phyloP scores from a whole-genome alignment of 1,140 invertebrate genomes.

The Dreissena rostriformis region DNA sequence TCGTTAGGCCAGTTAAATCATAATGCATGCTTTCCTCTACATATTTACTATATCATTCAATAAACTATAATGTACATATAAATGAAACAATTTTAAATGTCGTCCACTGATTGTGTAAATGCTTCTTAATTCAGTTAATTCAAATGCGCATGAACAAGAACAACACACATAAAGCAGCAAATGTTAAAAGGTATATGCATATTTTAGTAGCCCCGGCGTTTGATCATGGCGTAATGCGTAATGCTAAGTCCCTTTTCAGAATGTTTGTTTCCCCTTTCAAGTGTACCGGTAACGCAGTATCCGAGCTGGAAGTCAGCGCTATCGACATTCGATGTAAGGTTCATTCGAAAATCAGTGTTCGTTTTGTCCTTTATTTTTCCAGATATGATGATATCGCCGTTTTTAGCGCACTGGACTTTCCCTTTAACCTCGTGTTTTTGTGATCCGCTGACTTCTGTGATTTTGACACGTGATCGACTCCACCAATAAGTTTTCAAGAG shows the following conservation, averaged over 20 bases:
- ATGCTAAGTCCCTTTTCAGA: conserved; percentile 87
- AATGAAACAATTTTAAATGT: too few relatives aligned
- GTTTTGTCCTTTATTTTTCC: conserved; percentile 88
- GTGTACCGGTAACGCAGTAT: conserved; percentile 92
- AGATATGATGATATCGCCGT: conserved; percentile 89
- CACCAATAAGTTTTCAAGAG: conserved; percentile 93
- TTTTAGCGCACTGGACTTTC: conserved; percentile 90
- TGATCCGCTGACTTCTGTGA: conserved; percentile 88
- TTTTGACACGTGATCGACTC: conserved; percentile 90
- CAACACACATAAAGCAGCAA: too few relatives aligned
- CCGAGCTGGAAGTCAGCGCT: conserved; percentile 93
- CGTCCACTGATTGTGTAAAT: too few relatives aligned
- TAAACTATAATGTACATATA: too few relatives aligned
- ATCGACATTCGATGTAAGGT: conserved; percentile 89
- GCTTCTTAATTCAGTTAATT: too few relatives aligned
- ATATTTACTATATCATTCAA: too few relatives aligned
- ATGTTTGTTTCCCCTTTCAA: conserved; percentile 87
- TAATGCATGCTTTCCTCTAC: too few relatives aligned
- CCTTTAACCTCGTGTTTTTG: conserved; percentile 90
- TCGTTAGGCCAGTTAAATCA: too few relatives aligned
- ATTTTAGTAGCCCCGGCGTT: conserved; percentile 83
- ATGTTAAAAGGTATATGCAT: too few relatives aligned
- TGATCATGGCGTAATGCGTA: conserved; percentile 92
- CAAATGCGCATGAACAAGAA: too few relatives aligned
- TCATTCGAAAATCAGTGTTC: conserved; percentile 84